These are phyloP conservation scores for Cranoglanis bouderius DNA, from an alignment of 2,113 vertebrate genomes.

Conservation along the genomic window DNA sequence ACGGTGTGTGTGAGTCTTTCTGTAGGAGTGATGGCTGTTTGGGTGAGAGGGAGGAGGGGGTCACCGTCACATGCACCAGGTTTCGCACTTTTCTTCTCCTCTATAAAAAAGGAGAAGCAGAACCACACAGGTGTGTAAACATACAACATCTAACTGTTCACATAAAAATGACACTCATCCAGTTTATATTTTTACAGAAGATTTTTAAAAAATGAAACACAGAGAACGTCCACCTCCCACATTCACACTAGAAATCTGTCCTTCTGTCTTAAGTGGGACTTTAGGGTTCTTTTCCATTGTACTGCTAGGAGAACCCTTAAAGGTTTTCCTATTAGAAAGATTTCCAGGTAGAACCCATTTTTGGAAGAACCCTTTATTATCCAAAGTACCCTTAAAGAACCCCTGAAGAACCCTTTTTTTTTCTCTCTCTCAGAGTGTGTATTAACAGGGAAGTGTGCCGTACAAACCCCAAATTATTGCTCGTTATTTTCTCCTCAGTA, in stretches of 20 bases:
- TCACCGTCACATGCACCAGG: background rate
- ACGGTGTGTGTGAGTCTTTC: background rate
- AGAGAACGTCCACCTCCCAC: background rate
- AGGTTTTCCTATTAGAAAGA: background rate
- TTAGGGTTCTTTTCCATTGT: background rate
- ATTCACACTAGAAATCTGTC: background rate
- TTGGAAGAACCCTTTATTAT: background rate
- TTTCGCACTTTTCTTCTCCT: constrained; percentile 15
- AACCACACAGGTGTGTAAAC: background rate
- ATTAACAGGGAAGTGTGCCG: too few relatives aligned
- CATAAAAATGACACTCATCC: background rate
- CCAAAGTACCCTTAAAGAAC: background rate
- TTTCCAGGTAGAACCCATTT: background rate
- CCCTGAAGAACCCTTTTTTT: too few relatives aligned
- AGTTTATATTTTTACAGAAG: background rate
- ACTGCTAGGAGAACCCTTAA: background rate
- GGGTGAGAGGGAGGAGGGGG: background rate
- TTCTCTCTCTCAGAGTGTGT: too few relatives aligned
- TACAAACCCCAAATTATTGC: too few relatives aligned
- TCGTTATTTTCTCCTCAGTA: background rate
- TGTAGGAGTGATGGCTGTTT: background rate
- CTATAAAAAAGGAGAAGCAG: background rate
- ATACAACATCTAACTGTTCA: background rate
- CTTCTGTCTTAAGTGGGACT: background rate
- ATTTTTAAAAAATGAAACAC: background rate